Conservation (phyloP, 1,140 invertebrate genomes). For the Penaeus vannamei region DNA sequence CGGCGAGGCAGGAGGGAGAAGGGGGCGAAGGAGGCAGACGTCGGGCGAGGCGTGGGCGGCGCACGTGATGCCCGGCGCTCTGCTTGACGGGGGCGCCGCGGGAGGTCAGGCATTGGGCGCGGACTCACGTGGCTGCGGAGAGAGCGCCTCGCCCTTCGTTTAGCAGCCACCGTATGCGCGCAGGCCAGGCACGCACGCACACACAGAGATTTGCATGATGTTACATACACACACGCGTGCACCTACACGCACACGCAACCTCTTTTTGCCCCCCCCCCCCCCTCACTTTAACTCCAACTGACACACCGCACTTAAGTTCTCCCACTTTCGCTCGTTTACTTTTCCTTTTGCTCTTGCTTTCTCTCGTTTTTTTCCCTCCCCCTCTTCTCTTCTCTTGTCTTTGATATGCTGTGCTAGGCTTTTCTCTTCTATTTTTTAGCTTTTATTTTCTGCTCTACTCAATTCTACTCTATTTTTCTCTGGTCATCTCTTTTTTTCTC, state of each 20-base stretch:
- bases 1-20: not conserved
- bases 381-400: too few relatives aligned
- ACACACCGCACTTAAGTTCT: too few relatives aligned
- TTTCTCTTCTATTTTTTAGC: too few relatives aligned
- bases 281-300: too few relatives aligned
- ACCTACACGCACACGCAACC: not conserved
- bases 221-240: constrained; percentile 6
- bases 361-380: not conserved
- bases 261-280: too few relatives aligned
- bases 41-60: not conserved
- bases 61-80: not conserved
- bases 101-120: not conserved
- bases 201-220: not conserved
- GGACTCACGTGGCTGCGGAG: too few relatives aligned
- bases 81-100: not conserved
- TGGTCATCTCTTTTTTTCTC: too few relatives aligned
- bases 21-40: not conserved
- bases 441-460: too few relatives aligned
- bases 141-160: too few relatives aligned
- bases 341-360: not conserved
- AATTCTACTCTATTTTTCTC: too few relatives aligned
- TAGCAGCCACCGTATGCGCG: too few relatives aligned
- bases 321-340: not conserved
- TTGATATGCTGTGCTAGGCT: too few relatives aligned
- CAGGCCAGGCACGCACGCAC: not conserved